A percentile compares a stretch with the other conserved stretches of the same genome.
Conservation (phyloP, 2,888 invertebrate species). For the Hyles lineata region DNA sequence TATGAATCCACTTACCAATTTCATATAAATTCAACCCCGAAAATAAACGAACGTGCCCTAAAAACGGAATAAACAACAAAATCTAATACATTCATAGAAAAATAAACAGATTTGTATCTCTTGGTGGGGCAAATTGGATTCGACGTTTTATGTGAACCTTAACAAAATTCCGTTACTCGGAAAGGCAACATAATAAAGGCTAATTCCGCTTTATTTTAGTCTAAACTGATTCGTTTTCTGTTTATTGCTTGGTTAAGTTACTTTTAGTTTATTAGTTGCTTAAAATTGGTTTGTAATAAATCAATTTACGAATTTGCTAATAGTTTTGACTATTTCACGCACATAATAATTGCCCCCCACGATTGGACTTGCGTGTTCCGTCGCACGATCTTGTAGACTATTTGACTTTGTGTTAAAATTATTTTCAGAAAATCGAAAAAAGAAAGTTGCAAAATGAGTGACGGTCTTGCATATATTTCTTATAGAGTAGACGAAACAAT, state of each 20-base stretch:
- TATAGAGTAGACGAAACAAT: too few relatives aligned
- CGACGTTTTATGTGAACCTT: constrained; percentile 50
- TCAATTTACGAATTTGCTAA: not conserved
- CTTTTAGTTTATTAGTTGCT: constrained; percentile 28
- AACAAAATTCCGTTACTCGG: constrained; percentile 43
- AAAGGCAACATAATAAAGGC: constrained; percentile 44
- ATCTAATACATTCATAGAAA: constrained; percentile 55
- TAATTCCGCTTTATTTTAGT: constrained; percentile 38
- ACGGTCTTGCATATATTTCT: too few relatives aligned
- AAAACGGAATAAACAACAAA: constrained; percentile 53
- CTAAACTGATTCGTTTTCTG: constrained; percentile 28
- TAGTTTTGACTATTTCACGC: too few relatives aligned
- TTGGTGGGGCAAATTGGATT: constrained; percentile 53
- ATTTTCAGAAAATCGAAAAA: too few relatives aligned
- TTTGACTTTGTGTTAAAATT: too few relatives aligned
- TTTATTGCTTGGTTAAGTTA: constrained; percentile 25
- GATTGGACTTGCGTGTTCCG: too few relatives aligned
- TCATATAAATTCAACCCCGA: constrained; percentile 27
- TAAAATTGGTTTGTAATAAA: constrained; percentile 26
- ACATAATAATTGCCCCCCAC: too few relatives aligned
- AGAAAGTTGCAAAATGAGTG: too few relatives aligned
- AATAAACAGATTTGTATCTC: constrained; percentile 54
- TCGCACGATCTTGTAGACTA: too few relatives aligned
- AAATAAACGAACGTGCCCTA: constrained; percentile 40
- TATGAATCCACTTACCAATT: constrained; percentile 9